Evolutionary conservation across 2,113 vertebrate species (phyloP).

Genomic region (Stomatorhinus ivindoensis): DNA sequence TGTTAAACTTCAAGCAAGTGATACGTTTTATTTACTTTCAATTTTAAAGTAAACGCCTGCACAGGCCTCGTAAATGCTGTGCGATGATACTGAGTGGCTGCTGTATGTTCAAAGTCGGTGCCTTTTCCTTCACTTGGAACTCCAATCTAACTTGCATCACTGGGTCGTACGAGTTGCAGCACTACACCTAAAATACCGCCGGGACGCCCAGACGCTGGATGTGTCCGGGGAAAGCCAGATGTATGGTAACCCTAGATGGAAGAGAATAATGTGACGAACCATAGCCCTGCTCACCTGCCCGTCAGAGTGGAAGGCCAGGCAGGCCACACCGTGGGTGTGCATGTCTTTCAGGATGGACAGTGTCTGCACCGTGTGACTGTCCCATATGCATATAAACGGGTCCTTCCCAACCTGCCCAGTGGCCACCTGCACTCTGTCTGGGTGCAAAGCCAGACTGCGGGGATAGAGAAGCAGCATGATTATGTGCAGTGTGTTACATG

Average conservation of each 20-base stretch:
- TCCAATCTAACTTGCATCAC: background rate
- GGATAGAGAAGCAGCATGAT: conserved; percentile 25
- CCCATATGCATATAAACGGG: conserved; percentile 91
- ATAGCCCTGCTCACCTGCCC: conserved; percentile 70
- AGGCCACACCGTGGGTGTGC: conserved; percentile 90
- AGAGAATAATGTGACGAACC: background rate
- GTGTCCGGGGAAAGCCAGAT: background rate
- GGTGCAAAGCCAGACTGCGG: conserved; percentile 86
- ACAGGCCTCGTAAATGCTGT: background rate
- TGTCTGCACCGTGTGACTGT: conserved; percentile 78
- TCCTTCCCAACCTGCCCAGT: conserved; percentile 95
- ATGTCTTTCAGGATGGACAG: conserved; percentile 89
- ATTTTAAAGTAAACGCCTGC: no score
- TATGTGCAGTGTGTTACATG: background rate
- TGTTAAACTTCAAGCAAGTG: background rate
- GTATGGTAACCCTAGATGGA: background rate
- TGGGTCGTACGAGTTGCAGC: background rate
- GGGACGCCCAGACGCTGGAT: background rate
- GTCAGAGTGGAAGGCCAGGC: conserved; percentile 83
- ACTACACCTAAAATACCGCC: background rate
- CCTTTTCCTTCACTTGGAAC: background rate
- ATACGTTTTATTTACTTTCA: background rate
- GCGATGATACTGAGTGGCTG: background rate
- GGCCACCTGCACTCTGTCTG: conserved; percentile 84
- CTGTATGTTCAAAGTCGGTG: background rate